A percentile compares a stretch with the other conserved stretches of the same genome.
Conservation (phyloP, 2,888 invertebrate species). For the Melitaea athalia region DNA sequence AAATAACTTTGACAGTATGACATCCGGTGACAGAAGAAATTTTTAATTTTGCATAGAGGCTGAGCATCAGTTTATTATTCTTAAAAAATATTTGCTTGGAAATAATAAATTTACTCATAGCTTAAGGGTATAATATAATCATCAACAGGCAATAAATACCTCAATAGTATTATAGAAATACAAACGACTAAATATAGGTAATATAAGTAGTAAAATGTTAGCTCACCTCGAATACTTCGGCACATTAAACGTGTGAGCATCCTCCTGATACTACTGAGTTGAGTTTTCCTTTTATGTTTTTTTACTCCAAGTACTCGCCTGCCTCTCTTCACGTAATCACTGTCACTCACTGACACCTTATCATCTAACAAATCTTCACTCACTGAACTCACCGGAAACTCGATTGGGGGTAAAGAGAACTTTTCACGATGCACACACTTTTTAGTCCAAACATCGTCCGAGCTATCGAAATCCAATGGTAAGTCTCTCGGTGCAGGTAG, state of each 20-base stretch:
- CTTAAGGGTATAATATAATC: no score
- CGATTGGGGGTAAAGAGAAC: constrained; percentile 51
- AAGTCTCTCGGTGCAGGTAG: constrained; percentile 55
- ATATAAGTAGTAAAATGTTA: neutral
- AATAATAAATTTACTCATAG: no score
- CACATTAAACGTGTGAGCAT: constrained; percentile 61
- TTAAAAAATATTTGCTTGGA: no score
- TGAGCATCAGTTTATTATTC: no score
- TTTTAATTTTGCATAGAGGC: no score
- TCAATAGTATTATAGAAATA: no score
- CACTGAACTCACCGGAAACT: constrained; percentile 50
- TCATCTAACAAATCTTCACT: constrained; percentile 32
- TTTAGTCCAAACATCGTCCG: constrained; percentile 60
- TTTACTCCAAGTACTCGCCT: constrained; percentile 38
- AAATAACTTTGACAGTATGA: no score
- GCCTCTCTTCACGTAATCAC: constrained; percentile 36
- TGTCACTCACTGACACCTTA: constrained; percentile 41
- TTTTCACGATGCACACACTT: constrained; percentile 46
- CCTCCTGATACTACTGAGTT: constrained; percentile 60
- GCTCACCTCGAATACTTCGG: constrained; percentile 58
- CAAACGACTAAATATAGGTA: no score
- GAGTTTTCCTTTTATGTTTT: constrained; percentile 39
- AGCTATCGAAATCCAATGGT: constrained; percentile 44
- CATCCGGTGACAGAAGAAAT: no score
- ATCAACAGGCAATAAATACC: no score